Evolutionary conservation across 2,113 vertebrate species (phyloP).

Genomic region (Pedetes capensis): DNA sequence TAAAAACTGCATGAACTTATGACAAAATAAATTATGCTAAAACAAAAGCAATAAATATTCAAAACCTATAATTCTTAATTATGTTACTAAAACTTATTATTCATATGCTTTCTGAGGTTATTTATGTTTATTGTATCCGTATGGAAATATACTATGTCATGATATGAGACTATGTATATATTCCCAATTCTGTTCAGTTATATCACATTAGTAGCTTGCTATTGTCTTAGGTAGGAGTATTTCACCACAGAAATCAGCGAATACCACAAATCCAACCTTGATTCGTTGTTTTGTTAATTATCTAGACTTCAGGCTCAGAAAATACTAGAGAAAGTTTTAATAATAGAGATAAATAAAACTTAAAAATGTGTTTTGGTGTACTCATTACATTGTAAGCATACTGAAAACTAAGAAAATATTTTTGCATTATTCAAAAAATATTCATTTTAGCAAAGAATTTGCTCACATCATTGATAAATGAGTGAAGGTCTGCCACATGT

Average conservation of each 20-base stretch:
- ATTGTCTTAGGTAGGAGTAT: background rate
- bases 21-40: background rate
- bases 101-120: background rate
- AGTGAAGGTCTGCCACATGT: background rate
- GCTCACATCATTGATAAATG: background rate
- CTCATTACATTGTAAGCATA: background rate
- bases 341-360: background rate
- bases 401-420: background rate
- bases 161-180: accelerated
- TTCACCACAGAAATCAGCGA: background rate
- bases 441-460: background rate
- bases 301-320: background rate
- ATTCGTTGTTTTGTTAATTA: background rate
- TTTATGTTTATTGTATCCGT: background rate
- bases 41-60: background rate
- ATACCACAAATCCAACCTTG: background rate
- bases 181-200: background rate
- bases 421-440: background rate
- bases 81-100: background rate
- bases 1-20: background rate
- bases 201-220: background rate
- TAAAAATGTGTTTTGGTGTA: background rate
- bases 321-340: background rate
- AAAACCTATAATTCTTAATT: background rate
- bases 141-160: background rate